Base-by-base conservation (phyloP, 2,888 invertebrate genomes). In the Rhogogaster chlorosoma region DNA sequence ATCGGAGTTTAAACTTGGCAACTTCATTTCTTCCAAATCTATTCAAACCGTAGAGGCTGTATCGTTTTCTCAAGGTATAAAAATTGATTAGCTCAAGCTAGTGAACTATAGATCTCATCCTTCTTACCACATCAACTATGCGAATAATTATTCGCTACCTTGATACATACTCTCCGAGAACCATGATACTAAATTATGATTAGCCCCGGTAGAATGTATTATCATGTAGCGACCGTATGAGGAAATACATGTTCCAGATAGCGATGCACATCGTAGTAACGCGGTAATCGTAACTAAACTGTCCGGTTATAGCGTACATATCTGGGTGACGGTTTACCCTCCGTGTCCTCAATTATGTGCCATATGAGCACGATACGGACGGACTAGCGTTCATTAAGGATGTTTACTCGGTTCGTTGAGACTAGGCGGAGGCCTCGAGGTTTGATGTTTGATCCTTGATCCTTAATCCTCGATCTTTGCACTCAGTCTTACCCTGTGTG, bases 341-440 rank as follows among this genome's bases (percentile, higher is more conserved):
- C 61, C 38, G 57, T 61, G 80, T 80, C 80, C 80, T 42, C 61
- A 80, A 57, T 80, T 61, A 57, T 38, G 61, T 80, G 80, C 80
- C 38, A 80, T 61, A 80, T 80, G 38, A 61, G 36, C 38, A 26
- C 61, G 61, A 36, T 80, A 36, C 38, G 80, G 36, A 38, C 26
- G n/a, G 57, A 9, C 61, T 26, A 61, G 26, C 61, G 57, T 80
- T 61, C 38, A 80, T 80, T 80, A 80, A 38, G 80, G 22, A 80
- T 36, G 61, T 80, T 80, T 80, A 22, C 80, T 22, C 61, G 61
- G 36, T 18, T 61, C 3, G 7, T 22, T 22, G 29, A 18, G 38
- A 29, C 4, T 38, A 9, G 57, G 80, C 22, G 57, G 15, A 61
- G 36, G 15, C 36, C 22, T 61, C 38, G 61, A 36, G 22, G 12